These are phyloP conservation scores for Trematomus loennbergii DNA, from an alignment of 2,113 vertebrate genomes.

Conservation along the genomic window DNA sequence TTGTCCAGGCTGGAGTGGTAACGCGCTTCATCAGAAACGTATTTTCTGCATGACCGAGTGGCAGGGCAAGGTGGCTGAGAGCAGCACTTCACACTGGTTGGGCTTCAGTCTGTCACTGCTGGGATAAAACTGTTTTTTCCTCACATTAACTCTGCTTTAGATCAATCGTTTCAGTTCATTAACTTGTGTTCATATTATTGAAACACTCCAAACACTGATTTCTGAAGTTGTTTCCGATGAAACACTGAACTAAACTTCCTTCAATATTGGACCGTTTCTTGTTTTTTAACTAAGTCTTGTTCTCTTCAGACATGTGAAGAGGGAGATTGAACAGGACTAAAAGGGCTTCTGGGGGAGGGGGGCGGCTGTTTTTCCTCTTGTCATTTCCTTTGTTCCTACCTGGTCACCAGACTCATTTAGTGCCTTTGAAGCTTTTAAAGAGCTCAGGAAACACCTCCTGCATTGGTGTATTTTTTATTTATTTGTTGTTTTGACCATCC, in stretches of 20 bases:
- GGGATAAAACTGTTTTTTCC: background rate
- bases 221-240: background rate
- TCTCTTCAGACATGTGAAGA: slow-evolving; percentile 3
- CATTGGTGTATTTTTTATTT: background rate
- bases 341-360: slow-evolving; percentile 34
- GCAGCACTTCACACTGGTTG: slow-evolving; percentile 10
- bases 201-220: background rate
- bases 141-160: background rate
- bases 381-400: slow-evolving; percentile 49
- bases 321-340: background rate
- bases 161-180: background rate
- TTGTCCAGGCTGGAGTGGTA: slow-evolving; percentile 1
- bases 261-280: background rate
- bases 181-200: background rate
- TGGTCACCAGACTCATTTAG: slow-evolving; percentile 19
- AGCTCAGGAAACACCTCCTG: slow-evolving; percentile 1
- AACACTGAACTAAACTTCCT: background rate
- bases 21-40: slow-evolving; percentile 18
- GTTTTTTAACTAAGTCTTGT: background rate
- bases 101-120: background rate
- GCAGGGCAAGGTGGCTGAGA: slow-evolving; percentile 11
- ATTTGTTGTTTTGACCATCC: background rate
- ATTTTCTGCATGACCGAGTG: slow-evolving; percentile 41
- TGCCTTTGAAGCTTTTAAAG: slow-evolving; percentile 15
- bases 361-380: slow-evolving; percentile 11